Base-by-base conservation (phyloP, 1,140 invertebrate species). In the Steinernema feltiae region DNA sequence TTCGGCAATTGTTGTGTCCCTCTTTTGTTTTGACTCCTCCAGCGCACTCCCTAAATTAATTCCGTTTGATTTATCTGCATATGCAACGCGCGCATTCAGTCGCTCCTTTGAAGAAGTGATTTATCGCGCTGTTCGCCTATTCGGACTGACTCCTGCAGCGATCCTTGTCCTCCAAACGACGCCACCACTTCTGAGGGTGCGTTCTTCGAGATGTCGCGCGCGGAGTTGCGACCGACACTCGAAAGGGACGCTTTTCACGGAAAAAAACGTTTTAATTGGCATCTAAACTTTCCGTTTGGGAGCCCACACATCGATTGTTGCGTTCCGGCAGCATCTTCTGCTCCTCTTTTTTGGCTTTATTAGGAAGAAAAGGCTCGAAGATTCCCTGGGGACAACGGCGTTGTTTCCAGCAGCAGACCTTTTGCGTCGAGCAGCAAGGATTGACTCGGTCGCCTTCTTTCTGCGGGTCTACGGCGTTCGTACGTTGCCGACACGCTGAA, bases 11-110 rank as follows among this genome's bases (percentile, higher is more conserved):
- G 53, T 63, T 27, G 35, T 17, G 53, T 27, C 15, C 24, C 24
- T 21, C 53, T 63, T 63, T 63, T 7, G 7, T 63, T 63, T 63
- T 7, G 18, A 7, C 24, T 15, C 15, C 53, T 27, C 53, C 7
- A 63, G 53, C 53, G 53, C 35, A 41, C 35, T 41, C 35, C n/a
- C 53, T 63, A 63, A 63, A 63, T 63, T 63, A 63, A 63, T 63
- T 63, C 53, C 53, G 53, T 63, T 63, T 63, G 53, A 63, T 63
- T 63, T 63, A 63, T 63, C 24, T 63, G 53, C 53, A 63, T 63
- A 63, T 63, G 53, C 24, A 41, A 41, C 35, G 35, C 35, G 35
- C 35, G 35, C 18, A 7, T 18, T 7, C 35, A 18, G 7, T 18
- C 7, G 7, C 35, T 18, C 35, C 18, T 41, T 41, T 7, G 24